phyloP scores from a whole-genome alignment of 2,113 vertebrate species.

The Eurypyga helias region DNA sequence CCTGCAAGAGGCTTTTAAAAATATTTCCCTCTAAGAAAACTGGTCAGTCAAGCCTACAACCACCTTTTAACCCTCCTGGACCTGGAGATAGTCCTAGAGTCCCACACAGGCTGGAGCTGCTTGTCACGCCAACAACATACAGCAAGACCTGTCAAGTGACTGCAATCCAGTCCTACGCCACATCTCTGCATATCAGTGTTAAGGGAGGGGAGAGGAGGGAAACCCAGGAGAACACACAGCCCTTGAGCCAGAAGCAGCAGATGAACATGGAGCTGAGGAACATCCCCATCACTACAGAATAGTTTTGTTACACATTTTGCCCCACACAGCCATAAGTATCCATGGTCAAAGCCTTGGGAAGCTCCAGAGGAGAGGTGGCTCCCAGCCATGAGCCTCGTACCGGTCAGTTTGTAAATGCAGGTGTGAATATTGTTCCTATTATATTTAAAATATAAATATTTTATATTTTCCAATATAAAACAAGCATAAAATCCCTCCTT shows the following conservation, averaged over 20 bases:
- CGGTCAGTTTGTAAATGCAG: not conserved
- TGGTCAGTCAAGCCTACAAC: not conserved
- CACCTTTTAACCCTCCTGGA: not conserved
- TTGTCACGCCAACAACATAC: not conserved
- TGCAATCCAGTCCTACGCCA: not conserved
- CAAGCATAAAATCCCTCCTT: not conserved
- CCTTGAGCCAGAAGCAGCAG: not conserved
- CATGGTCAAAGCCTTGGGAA: not conserved
- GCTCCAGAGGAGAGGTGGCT: not conserved
- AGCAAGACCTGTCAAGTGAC: not conserved
- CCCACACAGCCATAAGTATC: not conserved
- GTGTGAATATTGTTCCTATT: not conserved
- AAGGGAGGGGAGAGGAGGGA: not conserved
- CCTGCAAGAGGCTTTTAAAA: accelerated
- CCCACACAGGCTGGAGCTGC: not conserved
- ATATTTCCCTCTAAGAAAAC: not conserved
- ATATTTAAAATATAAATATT: too few species aligned
- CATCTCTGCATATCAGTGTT: not conserved
- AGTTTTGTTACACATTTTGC: not conserved
- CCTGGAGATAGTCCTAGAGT: not conserved
- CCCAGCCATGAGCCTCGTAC: not conserved
- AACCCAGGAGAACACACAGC: not conserved
- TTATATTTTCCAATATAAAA: too few species aligned
- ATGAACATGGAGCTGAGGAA: not conserved
- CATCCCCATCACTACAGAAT: not conserved